Evolutionary conservation across 1,140 invertebrate genomes (phyloP).

Genomic region (Cyclargus thomasi): DNA sequence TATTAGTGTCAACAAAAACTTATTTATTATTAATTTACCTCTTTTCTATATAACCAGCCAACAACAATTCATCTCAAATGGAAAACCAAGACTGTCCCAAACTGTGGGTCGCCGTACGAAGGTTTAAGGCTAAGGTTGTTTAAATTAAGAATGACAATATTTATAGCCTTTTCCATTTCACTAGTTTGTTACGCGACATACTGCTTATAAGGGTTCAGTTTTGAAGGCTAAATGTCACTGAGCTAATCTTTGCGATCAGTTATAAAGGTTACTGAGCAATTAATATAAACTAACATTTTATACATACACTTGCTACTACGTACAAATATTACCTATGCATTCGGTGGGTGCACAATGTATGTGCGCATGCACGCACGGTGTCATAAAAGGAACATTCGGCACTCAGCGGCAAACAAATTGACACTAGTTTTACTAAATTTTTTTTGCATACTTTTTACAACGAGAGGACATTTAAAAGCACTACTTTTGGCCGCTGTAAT

Average conservation of each 20-base stretch:
- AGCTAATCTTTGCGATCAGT: conserved; percentile 5
- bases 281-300: neutral
- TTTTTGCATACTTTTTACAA: no score
- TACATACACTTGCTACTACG: no score
- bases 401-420: no score
- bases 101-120: neutral
- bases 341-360: no score
- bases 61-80: neutral
- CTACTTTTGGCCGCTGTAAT: no score
- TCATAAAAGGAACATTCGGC: no score
- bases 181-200: neutral
- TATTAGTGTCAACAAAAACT: no score
- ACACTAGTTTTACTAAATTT: no score
- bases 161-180: conserved; percentile 7
- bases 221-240: conserved; percentile 6
- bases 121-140: neutral
- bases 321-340: no score
- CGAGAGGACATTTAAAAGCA: no score
- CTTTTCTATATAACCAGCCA: neutral
- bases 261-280: neutral
- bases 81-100: neutral
- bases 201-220: neutral
- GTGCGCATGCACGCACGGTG: no score
- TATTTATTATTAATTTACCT: no score
- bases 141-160: neutral